Base-by-base conservation (phyloP, 2,113 vertebrate genomes). In the Cricetomys ansorgei region DNA sequence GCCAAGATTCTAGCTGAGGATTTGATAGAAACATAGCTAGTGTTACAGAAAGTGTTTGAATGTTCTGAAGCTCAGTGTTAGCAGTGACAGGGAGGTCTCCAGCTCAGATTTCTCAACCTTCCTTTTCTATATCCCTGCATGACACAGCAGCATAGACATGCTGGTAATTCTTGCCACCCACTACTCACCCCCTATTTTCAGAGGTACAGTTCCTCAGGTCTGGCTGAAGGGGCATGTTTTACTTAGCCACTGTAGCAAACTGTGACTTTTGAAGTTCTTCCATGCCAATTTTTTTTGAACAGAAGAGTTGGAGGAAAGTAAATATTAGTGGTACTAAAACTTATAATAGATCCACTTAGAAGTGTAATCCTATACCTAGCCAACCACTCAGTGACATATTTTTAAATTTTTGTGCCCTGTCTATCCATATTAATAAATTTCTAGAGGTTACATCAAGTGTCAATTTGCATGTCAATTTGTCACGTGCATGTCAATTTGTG, bases 291-390 rank as follows among this genome's bases (percentile, higher is more conserved):
- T 93, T 77, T 43, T 62, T 72, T 43, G 25, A 95, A 59, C 19
- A 17, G 94, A 94, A 93, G 43, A 65, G 15, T 91, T 77, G 67
- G 48, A 94, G 64, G 72, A 83, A 93, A 96, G 89, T 55, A 92
- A 87, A 45, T 55, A 21, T 70, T 70, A 88, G 5, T 88, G 40
- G 34, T 79, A 85, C 57, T 48, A 75, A 91, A 37, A 7, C 8
- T 77, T 48, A 76, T 43, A 93, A 25, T 88, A 92, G 23, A 15
- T 95, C 87, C 83, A 25, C 81, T 72, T 93, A 59, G 59, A 76
- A 77, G 43, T 77, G 55, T 64, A 91, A 92, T 96, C 6, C 10
- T 12, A 91, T 34, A 81, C 9, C 21, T 88, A 85, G 59, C 85
- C 88, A 75, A 65, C 85, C 88, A 75, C 6, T 90, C 92, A 92